Evolutionary conservation across 2,797 vertebrate species (phyloP), one percentile per base, ranked within the genome.

Genomic region (Scolopax rusticola): DNA sequence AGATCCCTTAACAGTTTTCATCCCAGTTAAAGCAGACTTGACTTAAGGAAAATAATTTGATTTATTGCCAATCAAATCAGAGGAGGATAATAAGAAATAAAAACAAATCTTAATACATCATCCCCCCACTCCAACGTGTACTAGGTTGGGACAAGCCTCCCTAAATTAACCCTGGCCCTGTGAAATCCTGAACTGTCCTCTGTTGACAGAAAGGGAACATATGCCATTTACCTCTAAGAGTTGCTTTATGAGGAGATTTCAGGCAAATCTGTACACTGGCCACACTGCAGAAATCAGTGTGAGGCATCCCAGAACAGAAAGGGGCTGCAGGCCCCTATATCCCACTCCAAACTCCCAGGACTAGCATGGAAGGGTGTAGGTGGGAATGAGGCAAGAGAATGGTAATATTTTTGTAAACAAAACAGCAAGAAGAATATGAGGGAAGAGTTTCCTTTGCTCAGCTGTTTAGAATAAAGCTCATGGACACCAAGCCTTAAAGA

Each of bases 81-180:
- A 40, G 36, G 25, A 61, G 25, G 25, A 28, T 40, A 61, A 61
- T 14, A 16, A 61, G 25, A 40, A 40, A 40, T 61, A 61, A 61
- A 61, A 19, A 15, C 59, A 61, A 40, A 61, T 28, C 17, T 40
- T 61, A 61, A 61, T 40, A 40, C 17, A 33, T 14, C n/a, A 23
- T 17, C 8, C n/a, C 32, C 54, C n/a, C 20, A 7, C 24, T 17
- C 18, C 0, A 0, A 30, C 24, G 18, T 27, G 15, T 24, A 8
- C n/a, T 6, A 18, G 47, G 71, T 56, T 36, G 32, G 4, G 30
- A n/a, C 50, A 47, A 57, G 28, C 9, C 69, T 51, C 41, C 28
- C 27, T 24, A 15, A 15, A 27, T 24, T 53, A 32, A 73, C 17
- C 33, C 38, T 33, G 48, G 54, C 11, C 25, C 23, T 15, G 19